These are phyloP conservation scores for Dermolepida albohirtum DNA, from an alignment of 2,888 invertebrate species.

Conservation along the genomic window DNA sequence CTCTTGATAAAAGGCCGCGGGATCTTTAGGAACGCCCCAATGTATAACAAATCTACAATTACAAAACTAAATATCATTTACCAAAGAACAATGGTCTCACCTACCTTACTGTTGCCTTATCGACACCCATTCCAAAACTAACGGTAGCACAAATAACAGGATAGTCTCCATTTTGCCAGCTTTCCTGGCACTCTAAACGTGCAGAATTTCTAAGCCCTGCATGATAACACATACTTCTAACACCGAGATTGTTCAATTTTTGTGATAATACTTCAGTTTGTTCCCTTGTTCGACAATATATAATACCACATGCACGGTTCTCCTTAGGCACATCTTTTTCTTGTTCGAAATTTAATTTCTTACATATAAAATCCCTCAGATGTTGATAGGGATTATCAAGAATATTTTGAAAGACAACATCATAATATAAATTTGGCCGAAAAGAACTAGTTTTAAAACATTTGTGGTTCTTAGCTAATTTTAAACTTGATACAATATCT, in stretches of 20 bases:
- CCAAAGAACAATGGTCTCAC: background rate
- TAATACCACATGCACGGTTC: constrained; percentile 81
- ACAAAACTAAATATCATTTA: background rate
- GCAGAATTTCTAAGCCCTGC: constrained; percentile 83
- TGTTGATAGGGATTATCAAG: constrained; percentile 85
- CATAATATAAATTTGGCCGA: constrained; percentile 93
- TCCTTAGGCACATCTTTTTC: constrained; percentile 63
- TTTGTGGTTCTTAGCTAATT: constrained; percentile 63
- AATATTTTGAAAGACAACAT: constrained; percentile 89
- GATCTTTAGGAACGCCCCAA: constrained; percentile 95
- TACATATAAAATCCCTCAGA: constrained; percentile 78
- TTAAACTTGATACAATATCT: constrained; percentile 83
- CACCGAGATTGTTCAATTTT: constrained; percentile 78
- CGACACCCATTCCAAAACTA: constrained; percentile 99
- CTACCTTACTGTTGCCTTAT: constrained; percentile 90
- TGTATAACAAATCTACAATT: constrained; percentile 88
- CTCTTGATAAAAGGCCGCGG: constrained; percentile 97
- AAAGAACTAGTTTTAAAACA: constrained; percentile 89
- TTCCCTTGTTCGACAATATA: constrained; percentile 95
- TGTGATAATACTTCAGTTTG: constrained; percentile 87
- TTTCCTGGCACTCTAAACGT: constrained; percentile 84
- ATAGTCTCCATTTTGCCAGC: constrained; percentile 91
- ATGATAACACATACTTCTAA: constrained; percentile 89
- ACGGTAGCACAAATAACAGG: constrained; percentile 96
- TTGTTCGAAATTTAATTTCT: constrained; percentile 73